These are phyloP conservation scores for Chymomyza procnemis DNA, from an alignment of 2,888 invertebrate species.

Conservation along the genomic window DNA sequence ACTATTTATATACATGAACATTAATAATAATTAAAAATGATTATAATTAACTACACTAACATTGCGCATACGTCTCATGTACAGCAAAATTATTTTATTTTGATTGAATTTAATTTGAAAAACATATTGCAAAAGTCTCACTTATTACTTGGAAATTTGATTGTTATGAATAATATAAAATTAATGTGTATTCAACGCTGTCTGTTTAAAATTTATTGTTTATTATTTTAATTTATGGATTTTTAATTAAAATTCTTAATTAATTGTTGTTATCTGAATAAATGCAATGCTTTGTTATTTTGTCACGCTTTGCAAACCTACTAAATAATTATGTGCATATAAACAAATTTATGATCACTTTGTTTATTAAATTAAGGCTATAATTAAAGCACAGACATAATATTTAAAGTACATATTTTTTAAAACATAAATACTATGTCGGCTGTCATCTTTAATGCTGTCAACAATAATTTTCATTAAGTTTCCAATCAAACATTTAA, in stretches of 20 bases:
- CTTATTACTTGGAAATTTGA: slow-evolving; percentile 23
- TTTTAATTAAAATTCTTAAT: slow-evolving; percentile 26
- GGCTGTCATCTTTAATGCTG: not conserved
- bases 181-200: not conserved
- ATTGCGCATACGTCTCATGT: slow-evolving; percentile 61
- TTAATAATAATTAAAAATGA: slow-evolving; percentile 32
- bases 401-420: not conserved
- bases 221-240: slow-evolving; percentile 9
- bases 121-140: slow-evolving; percentile 38
- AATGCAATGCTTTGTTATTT: slow-evolving; percentile 50
- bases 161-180: slow-evolving; percentile 39
- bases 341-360: not conserved
- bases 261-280: slow-evolving; percentile 34
- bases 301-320: slow-evolving; percentile 42
- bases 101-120: slow-evolving; percentile 41
- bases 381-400: no score
- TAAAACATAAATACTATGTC: not conserved
- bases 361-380: not conserved
- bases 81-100: slow-evolving; percentile 22
- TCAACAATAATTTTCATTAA: not conserved
- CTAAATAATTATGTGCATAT: slow-evolving; percentile 4
- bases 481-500: not conserved
- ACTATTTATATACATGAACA: not conserved
- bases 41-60: slow-evolving; percentile 48
- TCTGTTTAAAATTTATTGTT: not conserved